These are phyloP conservation scores for Nycticebus coucang DNA, from an alignment of 2,113 vertebrate genomes.

Conservation along the genomic window DNA sequence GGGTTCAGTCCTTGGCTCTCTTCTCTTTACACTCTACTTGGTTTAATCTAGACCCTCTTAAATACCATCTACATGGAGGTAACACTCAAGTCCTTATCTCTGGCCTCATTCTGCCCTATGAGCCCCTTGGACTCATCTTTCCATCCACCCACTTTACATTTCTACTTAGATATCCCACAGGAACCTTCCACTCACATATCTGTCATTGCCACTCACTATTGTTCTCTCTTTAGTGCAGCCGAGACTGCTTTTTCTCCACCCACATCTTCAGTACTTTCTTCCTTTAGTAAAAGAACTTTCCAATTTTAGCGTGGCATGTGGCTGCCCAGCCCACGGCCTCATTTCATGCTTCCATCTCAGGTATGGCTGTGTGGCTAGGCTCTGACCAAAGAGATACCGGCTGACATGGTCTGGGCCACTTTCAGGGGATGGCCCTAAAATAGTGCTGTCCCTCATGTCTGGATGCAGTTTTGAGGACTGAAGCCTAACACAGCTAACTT, in stretches of 20 bases:
- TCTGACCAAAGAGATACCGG: background rate
- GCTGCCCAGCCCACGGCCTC: background rate
- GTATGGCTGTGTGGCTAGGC: background rate
- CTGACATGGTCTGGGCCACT: background rate
- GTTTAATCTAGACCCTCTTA: background rate
- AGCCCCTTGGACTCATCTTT: background rate
- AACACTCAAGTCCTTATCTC: background rate
- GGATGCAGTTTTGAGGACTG: background rate
- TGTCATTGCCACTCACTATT: background rate
- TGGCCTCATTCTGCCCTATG: background rate
- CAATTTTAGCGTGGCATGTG: background rate
- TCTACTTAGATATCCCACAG: background rate
- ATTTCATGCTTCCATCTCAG: background rate
- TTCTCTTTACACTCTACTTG: background rate
- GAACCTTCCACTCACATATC: background rate
- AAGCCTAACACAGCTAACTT: background rate
- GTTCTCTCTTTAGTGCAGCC: no score
- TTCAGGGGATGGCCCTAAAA: background rate
- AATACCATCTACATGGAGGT: background rate
- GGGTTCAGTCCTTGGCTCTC: background rate
- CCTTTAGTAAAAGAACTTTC: background rate
- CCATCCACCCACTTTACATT: background rate
- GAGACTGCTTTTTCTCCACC: background rate
- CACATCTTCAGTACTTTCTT: background rate
- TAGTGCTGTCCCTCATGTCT: background rate